A percentile compares a stretch with the other conserved stretches of the same genome.
Evolutionary conservation across 2,113 vertebrate genomes (phyloP).

Genomic region (Microtus richardsoni): DNA sequence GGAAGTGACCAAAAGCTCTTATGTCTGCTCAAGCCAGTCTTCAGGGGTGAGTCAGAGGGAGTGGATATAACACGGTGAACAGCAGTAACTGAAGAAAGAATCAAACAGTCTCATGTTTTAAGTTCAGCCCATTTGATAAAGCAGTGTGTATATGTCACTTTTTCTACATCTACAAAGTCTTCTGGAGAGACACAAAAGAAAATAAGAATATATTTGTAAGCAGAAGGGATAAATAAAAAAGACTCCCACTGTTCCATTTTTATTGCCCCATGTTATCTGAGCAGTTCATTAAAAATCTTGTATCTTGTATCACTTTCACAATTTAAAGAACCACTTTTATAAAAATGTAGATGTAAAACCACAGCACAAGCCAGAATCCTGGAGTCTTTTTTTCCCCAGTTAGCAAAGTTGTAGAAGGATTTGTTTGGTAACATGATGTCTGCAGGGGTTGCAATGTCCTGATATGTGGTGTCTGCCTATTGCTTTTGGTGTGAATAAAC

Average conservation of each 20-base stretch:
- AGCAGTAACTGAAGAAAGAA: not conserved
- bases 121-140: constrained; percentile 38
- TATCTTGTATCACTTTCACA: not conserved
- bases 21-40: constrained; percentile 19
- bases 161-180: not conserved
- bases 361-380: not conserved
- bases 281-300: not conserved
- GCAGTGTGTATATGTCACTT: not conserved
- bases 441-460: not conserved
- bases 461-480: not conserved
- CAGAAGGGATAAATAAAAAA: not conserved
- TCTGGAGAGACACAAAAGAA: constrained; percentile 6
- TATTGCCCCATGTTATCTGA: not conserved
- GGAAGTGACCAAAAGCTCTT: constrained; percentile 48
- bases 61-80: not conserved
- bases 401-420: not conserved
- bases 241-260: not conserved
- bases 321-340: not conserved
- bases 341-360: not conserved
- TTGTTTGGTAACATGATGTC: not conserved
- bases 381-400: too few species aligned
- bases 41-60: not conserved
- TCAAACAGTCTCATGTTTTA: not conserved
- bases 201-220: not conserved
- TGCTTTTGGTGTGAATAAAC: not conserved